phyloP scores from a whole-genome alignment of 1,140 invertebrate species.

The Aphis craccivora region DNA sequence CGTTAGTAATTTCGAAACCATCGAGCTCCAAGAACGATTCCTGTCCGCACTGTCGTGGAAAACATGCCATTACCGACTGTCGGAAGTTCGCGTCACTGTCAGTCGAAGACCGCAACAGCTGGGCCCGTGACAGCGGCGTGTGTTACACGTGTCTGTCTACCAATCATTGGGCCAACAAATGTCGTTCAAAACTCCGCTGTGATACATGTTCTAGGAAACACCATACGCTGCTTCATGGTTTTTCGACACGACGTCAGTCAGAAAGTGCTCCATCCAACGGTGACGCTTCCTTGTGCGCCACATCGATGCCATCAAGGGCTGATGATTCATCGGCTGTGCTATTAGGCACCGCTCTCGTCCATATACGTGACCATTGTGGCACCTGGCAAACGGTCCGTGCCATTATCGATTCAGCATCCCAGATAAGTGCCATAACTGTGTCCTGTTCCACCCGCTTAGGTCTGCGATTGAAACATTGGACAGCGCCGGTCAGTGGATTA shows the following conservation, averaged over 20 bases:
- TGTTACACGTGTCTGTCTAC: background rate
- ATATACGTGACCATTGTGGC: background rate
- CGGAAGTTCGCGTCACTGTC: background rate
- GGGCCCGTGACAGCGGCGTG: background rate
- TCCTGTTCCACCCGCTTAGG: background rate
- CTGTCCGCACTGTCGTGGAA: background rate
- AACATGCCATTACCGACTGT: background rate
- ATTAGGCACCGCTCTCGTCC: background rate
- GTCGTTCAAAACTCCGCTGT: background rate
- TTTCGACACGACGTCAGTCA: background rate
- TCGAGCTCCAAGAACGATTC: background rate
- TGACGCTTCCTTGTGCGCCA: background rate
- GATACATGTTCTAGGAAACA: background rate
- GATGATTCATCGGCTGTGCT: background rate
- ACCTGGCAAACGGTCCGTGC: background rate
- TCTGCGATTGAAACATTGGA: background rate
- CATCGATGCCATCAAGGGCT: background rate
- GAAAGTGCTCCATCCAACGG: background rate
- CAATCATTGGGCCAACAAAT: background rate
- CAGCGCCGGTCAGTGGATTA: background rate
- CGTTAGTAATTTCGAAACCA: background rate
- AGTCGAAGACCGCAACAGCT: background rate
- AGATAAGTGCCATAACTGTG: conserved; percentile 1
- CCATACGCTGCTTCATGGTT: background rate
- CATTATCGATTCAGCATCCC: background rate